Evolutionary conservation across 2,888 invertebrate genomes (phyloP), one percentile per base, ranked within the genome.

Genomic region (Dione juno): DNA sequence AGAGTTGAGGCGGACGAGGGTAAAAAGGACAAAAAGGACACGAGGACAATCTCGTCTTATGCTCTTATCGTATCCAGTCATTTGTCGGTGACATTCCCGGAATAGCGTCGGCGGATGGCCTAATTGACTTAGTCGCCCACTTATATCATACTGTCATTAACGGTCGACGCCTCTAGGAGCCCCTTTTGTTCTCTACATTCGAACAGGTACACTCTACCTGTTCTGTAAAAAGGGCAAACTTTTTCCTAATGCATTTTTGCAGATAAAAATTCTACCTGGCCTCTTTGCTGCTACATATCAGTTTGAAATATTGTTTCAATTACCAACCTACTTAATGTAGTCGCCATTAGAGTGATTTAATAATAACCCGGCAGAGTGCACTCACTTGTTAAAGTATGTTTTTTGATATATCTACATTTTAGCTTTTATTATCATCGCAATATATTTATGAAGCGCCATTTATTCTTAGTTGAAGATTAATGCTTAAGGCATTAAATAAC

Each of bases 101-200:
- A 93, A 93, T 88, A 87, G 88, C 82, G 90, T 83, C 90, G 89
- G 86, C 90, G 92, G 92, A 92, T 90, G 91, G 86, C 86, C 92
- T 93, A 92, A 92, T 92, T 92, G 92, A 92, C 90, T 88, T 87
- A 82, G 87, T 89, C 92, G 92, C 92, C 93, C 89, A 93, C 92
- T 89, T 85, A 85, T 84, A 88, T 90, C 86, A 87, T 86, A 87
- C 85, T 81, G 83, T 88, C 84, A 92, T 91, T 91, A 90, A 85
- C 84, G 79, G 84, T 77, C 82, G 85, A 85, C 88, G 88, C 83
- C 86, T 88, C 87, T 89, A 87, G 85, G 85, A 87, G 86, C 84
- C 84, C 88, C 89, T 89, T 88, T 92, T 92, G 91, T 92, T 89
- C 90, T 87, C 85, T 70, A 80, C 85, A 66, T 84, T 80, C 75